A percentile compares a stretch with the other conserved stretches of the same genome.
Conservation (phyloP, 2,888 invertebrate species). For the Hoplodrina ambigua region DNA sequence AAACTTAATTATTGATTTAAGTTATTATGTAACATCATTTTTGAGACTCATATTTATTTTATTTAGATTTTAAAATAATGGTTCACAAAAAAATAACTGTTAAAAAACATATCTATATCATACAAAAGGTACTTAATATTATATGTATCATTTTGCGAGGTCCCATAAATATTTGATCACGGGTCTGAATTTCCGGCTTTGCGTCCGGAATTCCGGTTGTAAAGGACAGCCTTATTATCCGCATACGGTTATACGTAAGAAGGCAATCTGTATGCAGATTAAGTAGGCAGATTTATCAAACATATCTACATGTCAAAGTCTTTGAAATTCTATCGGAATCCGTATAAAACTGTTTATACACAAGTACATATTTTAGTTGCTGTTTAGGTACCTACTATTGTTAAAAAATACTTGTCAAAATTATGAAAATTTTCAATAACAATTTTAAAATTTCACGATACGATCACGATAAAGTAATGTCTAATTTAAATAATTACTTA, state of each 20-base stretch:
- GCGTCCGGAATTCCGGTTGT: neutral
- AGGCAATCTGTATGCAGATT: conserved; percentile 15
- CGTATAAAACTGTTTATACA: neutral
- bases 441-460: too few species aligned
- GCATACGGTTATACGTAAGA: conserved; percentile 7
- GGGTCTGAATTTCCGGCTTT: neutral
- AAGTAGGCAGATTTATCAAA: conserved; percentile 5
- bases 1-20: neutral
- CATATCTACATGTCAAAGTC: conserved; percentile 20
- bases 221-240: conserved; percentile 10
- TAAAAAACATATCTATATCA: neutral
- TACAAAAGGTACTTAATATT: neutral
- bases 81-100: neutral
- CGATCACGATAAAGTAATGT: neutral
- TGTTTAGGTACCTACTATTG: too few species aligned
- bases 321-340: neutral
- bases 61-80: too few species aligned
- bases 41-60: neutral
- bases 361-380: too few species aligned
- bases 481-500: neutral
- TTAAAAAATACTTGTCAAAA: too few species aligned
- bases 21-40: neutral
- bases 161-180: neutral
- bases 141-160: neutral
- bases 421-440: too few species aligned